Evolutionary conservation across 2,113 vertebrate species (phyloP), one percentile per base, ranked within the genome.

Genomic region (Danio rerio): DNA sequence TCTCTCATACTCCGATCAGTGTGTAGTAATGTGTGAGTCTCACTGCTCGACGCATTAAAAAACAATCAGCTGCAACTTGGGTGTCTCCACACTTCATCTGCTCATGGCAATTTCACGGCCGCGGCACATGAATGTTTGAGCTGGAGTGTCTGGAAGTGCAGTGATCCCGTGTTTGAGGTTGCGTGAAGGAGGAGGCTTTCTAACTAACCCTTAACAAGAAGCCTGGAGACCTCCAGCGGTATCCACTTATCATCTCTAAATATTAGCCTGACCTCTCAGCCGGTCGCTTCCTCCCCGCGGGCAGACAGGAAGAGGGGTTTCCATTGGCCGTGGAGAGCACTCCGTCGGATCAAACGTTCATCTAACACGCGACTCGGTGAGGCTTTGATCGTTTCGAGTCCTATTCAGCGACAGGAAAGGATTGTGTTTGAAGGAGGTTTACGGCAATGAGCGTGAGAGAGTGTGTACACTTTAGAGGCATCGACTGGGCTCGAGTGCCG

Each of bases 221-320:
- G 73, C 78, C 85, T 56, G 20, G 6, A 72, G 74, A 83, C 63
- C 66, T 78, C 66, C 73, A 78, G 78, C 68, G 16, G 78, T 69
- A 80, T 81, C 83, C 83, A 81, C 78, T 84, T 84, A 84, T 84
- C 70, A 84, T 81, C 78, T 84, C 82, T 86, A 86, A 86, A 86
- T 86, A 84, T 78, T 68, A 86, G 78, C 50, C 78, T 86, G 85
- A 86, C 78, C 85, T 78, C 78, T 78, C 72, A 59, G 82, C 52
- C 45, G 9, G 50, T 47, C 40, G 72, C 58, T 83, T 83, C 73
- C 82, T 84, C 74, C 63, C 65, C 59, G 56, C 59, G 73, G 73
- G 15, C 13, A 49, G 31, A 40, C 66, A 78, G 61, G 68, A 84
- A 62, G 55, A 78, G 47, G 31, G 45, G 50, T 43, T 83, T 56